Evolutionary conservation across 2,797 vertebrate species (phyloP).

Genomic region (Protonibea diacanthus): DNA sequence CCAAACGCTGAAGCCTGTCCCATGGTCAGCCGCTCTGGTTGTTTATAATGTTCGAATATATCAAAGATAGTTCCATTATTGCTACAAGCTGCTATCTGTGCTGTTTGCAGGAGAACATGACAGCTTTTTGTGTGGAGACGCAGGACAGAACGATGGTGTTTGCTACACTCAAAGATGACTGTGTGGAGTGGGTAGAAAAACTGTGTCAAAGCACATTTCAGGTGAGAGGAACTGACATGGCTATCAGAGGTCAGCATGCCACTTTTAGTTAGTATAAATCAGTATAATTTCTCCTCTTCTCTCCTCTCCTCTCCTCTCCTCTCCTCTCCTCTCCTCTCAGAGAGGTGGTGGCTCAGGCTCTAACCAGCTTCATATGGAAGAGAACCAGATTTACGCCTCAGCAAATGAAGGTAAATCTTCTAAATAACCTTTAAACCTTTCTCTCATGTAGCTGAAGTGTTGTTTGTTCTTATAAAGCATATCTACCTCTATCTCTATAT

Average conservation of each 20-base stretch:
- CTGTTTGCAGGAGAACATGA: slow-evolving; percentile 83
- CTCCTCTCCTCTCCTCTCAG: slow-evolving; percentile 45
- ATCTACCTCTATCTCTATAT: too few species aligned
- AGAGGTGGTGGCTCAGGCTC: slow-evolving; percentile 24
- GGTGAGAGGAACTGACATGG: slow-evolving; percentile 73
- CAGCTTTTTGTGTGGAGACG: slow-evolving; percentile 91
- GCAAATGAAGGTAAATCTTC: slow-evolving; percentile 85
- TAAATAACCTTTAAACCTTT: background rate
- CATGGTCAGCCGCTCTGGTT: slow-evolving; percentile 61
- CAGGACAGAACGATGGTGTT: slow-evolving; percentile 88
- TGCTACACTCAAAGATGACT: slow-evolving; percentile 86
- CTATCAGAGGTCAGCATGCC: too few species aligned
- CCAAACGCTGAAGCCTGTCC: slow-evolving; percentile 87
- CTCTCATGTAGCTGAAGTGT: too few species aligned
- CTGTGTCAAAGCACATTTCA: slow-evolving; percentile 89
- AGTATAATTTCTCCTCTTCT: background rate
- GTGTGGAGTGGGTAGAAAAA: slow-evolving; percentile 90
- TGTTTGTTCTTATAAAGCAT: too few species aligned
- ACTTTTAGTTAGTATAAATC: background rate
- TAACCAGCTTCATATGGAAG: slow-evolving; percentile 86
- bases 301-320: background rate
- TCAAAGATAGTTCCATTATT: background rate
- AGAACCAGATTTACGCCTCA: slow-evolving; percentile 92
- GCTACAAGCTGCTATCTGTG: background rate
- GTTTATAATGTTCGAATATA: background rate